Evolutionary conservation across 2,797 vertebrate species (phyloP), one percentile per base, ranked within the genome.

Genomic region (Sylvia borin): DNA sequence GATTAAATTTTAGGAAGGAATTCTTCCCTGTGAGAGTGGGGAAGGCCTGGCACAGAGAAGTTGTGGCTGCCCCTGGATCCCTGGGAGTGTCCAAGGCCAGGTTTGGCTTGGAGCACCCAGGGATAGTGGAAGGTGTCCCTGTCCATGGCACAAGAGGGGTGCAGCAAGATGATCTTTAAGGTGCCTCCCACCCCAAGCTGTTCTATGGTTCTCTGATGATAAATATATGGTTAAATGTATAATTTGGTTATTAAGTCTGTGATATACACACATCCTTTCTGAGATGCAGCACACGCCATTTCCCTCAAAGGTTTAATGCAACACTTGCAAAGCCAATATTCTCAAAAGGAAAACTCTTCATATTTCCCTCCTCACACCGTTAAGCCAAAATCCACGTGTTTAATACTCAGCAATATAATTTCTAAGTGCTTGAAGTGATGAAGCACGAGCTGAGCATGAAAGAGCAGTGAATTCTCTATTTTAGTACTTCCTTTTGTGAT

Each of bases 221-320:
- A n/a, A 10, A 29, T 24, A 2, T 1, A 2, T 8, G 11, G 22
- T 25, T 31, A 32, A 64, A 79, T 13, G 5, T 12, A 9, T 0
- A 16, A 7, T 29, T 11, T 66, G 53, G 38, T 43, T 36, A 5
- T 27, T 5, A 40, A 75, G 22, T 3, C 48, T 10, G 67, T 27
- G 34, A 21, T 6, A 8, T 0, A 26, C 11, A 15, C 74, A 9
- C 20, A 2, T 15, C 22, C 38, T 18, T 21, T 10, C 61, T 5
- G n/a, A 9, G 27, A 9, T 0, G n/a, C 7, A 21, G 38, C 40
- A 2, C 26, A 2, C 9, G 0, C 10, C 4, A 18, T 34, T 80
- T 40, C 67, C 7, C 31, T 10, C 1, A 7, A 24, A 60, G 50
- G n/a, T 67, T 75, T 54, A 13, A 34, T 9, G 45, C 27, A 16